These are phyloP conservation scores for Esox niger DNA, from an alignment of 2,113 vertebrate species.

Conservation along the genomic window DNA sequence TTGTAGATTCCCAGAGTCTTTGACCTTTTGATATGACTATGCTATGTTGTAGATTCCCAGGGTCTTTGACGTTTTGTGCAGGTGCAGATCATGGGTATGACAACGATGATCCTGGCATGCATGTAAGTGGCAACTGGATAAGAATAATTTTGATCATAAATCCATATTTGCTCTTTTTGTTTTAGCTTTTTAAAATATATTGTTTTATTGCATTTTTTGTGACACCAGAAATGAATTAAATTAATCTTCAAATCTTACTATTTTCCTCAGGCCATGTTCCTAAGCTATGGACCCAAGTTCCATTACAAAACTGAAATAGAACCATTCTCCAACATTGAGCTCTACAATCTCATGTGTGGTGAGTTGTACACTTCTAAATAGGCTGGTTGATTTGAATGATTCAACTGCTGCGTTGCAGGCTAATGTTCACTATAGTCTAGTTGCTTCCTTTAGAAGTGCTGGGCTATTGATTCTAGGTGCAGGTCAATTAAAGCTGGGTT, in stretches of 20 bases:
- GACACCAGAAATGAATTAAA: too few relatives aligned
- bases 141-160: background rate
- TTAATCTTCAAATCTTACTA: background rate
- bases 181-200: too few relatives aligned
- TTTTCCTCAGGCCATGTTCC: slow-evolving; percentile 68
- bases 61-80: slow-evolving; percentile 62
- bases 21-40: too few relatives aligned
- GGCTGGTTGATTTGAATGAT: too few relatives aligned
- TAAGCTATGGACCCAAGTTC: slow-evolving; percentile 75
- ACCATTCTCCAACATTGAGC: slow-evolving; percentile 72
- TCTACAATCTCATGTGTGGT: slow-evolving; percentile 82
- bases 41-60: slow-evolving; percentile 42
- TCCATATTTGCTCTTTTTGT: background rate
- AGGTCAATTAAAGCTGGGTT: too few relatives aligned
- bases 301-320: slow-evolving; percentile 47
- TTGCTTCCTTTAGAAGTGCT: too few relatives aligned
- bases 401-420: too few relatives aligned
- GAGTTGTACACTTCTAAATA: slow-evolving; percentile 38
- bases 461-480: too few relatives aligned
- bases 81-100: slow-evolving; percentile 75
- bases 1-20: too few relatives aligned
- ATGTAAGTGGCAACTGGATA: slow-evolving; percentile 50
- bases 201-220: too few relatives aligned
- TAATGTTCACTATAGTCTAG: too few relatives aligned
- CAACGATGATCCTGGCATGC: slow-evolving; percentile 73